phyloP scores from a whole-genome alignment of 2,888 invertebrate genomes.

The Ichneumon xanthorius region DNA sequence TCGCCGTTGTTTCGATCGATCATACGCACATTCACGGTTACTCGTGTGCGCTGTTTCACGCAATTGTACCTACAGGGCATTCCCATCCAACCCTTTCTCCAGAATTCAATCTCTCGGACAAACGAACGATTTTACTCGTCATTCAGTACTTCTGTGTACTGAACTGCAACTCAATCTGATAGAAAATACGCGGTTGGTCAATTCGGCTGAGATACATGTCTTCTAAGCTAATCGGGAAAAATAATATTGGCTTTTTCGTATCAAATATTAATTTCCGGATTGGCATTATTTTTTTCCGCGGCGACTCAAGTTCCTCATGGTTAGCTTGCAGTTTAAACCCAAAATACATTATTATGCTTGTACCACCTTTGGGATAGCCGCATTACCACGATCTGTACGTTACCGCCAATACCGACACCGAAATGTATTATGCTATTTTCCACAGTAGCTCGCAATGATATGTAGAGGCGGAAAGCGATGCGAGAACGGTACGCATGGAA shows the following conservation, averaged over 20 bases:
- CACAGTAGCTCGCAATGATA: not conserved
- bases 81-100: not conserved
- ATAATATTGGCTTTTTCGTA: not conserved
- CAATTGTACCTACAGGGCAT: constrained; percentile 8
- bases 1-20: constrained; percentile 65
- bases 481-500: constrained; percentile 65
- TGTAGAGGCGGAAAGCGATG: constrained; percentile 9
- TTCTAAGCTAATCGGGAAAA: not conserved
- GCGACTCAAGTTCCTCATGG: no score
- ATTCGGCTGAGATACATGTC: not conserved
- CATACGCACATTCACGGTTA: constrained; percentile 39
- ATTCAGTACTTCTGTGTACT: not conserved
- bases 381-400: no score
- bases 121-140: constrained; percentile 25
- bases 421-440: no score
- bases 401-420: no score
- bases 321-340: no score
- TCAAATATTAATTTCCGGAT: not conserved
- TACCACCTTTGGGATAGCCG: no score
- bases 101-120: constrained; percentile 33
- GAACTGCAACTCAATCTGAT: not conserved
- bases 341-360: no score
- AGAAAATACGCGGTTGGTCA: not conserved
- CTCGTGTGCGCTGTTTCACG: constrained; percentile 21
- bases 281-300: not conserved